These are phyloP conservation scores for Lumbricus terrestris DNA, from an alignment of 2,888 invertebrate genomes.

Conservation along the genomic window DNA sequence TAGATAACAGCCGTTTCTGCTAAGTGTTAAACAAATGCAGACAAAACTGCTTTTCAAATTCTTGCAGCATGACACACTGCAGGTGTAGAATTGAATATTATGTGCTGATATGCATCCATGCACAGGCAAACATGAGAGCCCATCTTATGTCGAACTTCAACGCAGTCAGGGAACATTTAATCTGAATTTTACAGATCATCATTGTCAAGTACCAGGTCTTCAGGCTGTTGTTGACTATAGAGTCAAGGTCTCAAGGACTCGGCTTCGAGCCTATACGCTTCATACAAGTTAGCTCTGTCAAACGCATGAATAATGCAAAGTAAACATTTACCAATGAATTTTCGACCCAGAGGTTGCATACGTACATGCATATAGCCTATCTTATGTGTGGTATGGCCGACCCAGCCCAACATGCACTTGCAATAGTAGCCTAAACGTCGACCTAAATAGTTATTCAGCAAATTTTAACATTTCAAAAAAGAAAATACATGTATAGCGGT, in stretches of 20 bases:
- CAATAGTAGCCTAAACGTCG: neutral
- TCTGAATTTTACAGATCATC: slow-evolving; percentile 3
- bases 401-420: neutral
- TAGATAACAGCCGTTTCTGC: neutral
- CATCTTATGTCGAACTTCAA: neutral
- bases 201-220: neutral
- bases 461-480: neutral
- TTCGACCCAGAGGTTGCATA: neutral
- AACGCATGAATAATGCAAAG: neutral
- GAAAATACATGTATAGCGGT: too few species aligned
- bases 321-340: neutral
- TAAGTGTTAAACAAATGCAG: neutral
- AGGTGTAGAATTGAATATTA: neutral
- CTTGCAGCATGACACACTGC: too few species aligned
- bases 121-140: neutral
- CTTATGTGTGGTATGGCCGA: neutral
- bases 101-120: neutral
- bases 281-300: neutral
- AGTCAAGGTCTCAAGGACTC: neutral
- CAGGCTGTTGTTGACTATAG: neutral
- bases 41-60: neutral
- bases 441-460: neutral
- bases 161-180: neutral
- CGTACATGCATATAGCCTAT: too few species aligned
- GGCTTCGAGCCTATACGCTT: neutral